Conservation (phyloP, 2,797 vertebrate species). For the Amblyraja radiata region DNA sequence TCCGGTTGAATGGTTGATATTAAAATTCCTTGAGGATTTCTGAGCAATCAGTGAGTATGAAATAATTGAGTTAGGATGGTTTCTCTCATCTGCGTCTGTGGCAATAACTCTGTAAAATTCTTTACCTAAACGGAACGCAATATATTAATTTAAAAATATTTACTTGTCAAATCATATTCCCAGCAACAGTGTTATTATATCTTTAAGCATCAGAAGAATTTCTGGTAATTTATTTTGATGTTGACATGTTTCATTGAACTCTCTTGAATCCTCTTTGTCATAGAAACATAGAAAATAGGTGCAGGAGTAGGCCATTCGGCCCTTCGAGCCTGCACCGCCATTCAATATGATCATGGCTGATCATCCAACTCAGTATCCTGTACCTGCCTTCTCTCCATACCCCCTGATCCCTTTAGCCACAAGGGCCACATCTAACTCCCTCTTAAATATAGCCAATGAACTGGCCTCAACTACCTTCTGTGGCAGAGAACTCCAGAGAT, state of each 20-base stretch:
- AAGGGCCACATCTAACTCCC: no score
- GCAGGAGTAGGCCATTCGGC: no score
- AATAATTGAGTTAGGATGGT: not conserved
- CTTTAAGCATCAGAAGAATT: not conserved
- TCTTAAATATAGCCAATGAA: no score
- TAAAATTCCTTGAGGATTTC: not conserved
- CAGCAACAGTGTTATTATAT: not conserved
- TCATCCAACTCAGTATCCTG: no score
- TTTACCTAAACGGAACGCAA: not conserved
- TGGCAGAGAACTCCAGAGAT: no score
- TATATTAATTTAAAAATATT: not conserved
- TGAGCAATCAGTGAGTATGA: not conserved
- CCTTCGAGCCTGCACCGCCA: no score
- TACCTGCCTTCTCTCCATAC: no score
- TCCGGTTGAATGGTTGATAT: not conserved
- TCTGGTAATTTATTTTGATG: not conserved
- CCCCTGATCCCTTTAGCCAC: no score
- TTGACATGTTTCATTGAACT: not conserved
- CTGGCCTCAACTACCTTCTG: no score
- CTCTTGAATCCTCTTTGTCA: not conserved
- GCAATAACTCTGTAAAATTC: not conserved
- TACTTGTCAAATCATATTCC: not conserved
- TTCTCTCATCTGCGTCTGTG: conserved; percentile 11
- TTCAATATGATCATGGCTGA: no score
- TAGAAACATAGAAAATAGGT: no score